Conservation (phyloP, 1,140 invertebrate genomes). For the Lordiphosa clarofinis region DNA sequence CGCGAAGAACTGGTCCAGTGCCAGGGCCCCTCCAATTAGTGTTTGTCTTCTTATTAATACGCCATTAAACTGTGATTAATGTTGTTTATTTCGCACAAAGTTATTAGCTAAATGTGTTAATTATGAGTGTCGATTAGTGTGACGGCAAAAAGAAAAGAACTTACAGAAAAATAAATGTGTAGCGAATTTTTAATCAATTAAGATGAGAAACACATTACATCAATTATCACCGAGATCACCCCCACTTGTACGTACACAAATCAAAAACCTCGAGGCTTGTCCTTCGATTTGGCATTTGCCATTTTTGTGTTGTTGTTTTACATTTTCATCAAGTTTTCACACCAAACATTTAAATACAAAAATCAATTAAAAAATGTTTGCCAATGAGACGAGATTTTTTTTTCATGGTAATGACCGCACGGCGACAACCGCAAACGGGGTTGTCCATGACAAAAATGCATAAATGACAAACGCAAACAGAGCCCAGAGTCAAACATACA, state of each 20-base stretch:
- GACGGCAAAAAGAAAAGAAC: constrained; percentile 8
- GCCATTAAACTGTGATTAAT: constrained; percentile 73
- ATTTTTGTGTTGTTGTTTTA: constrained; percentile 28
- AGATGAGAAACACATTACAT: background rate
- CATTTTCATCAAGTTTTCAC: constrained; percentile 51
- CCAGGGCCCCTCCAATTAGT: background rate
- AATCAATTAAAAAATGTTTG: constrained; percentile 72
- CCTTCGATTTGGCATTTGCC: constrained; percentile 46
- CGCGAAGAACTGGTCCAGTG: background rate
- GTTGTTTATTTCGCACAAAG: constrained; percentile 68
- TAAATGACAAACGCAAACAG: constrained; percentile 63
- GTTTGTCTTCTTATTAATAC: constrained; percentile 55
- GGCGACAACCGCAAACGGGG: constrained; percentile 20
- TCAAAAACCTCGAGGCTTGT: constrained; percentile 24
- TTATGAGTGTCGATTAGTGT: constrained; percentile 67
- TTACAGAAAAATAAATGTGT: too few species aligned
- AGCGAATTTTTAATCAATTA: too few species aligned
- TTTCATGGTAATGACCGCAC: constrained; percentile 61
- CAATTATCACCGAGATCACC: constrained; percentile 29
- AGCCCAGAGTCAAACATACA: constrained; percentile 17
- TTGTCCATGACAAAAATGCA: constrained; percentile 72
- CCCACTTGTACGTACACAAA: constrained; percentile 31
- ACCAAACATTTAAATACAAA: constrained; percentile 61
- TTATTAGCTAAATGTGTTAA: constrained; percentile 77
- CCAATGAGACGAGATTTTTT: constrained; percentile 19